These are phyloP conservation scores for Penaeus chinensis DNA, from an alignment of 1,140 invertebrate genomes.

Conservation along the genomic window DNA sequence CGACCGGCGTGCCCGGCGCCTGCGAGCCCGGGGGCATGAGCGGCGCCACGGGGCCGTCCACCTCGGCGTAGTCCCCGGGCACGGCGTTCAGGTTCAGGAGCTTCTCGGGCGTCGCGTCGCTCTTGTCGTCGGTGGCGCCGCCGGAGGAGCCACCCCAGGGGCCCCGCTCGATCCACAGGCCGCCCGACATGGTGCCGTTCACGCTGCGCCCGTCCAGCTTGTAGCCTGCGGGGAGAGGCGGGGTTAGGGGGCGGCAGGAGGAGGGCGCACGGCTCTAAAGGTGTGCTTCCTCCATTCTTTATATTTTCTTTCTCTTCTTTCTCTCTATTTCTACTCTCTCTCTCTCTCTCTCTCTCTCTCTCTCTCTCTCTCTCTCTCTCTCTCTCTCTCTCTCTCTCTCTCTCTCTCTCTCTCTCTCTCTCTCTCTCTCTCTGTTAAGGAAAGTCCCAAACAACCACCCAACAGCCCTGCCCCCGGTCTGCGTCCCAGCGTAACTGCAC, in stretches of 20 bases:
- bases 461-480: too few relatives aligned
- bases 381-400: neutral
- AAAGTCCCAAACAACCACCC: too few relatives aligned
- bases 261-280: neutral
- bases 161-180: conserved; percentile 49
- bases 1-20: conserved; percentile 37
- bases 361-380: neutral
- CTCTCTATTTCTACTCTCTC: neutral
- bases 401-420: neutral
- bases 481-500: too few relatives aligned
- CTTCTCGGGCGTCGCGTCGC: conserved; percentile 42
- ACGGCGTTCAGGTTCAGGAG: conserved; percentile 40
- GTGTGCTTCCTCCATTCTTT: too few relatives aligned
- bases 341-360: neutral
- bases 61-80: conserved; percentile 45
- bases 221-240: conserved; percentile 27
- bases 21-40: conserved; percentile 27
- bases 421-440: neutral
- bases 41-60: conserved; percentile 43
- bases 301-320: neutral
- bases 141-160: conserved; percentile 33
- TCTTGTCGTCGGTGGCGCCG: conserved; percentile 39
- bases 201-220: conserved; percentile 46
- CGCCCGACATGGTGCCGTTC: conserved; percentile 49
- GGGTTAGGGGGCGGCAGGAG: neutral